Percentiles rank a stretch among this genome's conserved stretches.
Evolutionary conservation across 2,888 invertebrate genomes (phyloP).

Genomic region (Catocala sponsa): DNA sequence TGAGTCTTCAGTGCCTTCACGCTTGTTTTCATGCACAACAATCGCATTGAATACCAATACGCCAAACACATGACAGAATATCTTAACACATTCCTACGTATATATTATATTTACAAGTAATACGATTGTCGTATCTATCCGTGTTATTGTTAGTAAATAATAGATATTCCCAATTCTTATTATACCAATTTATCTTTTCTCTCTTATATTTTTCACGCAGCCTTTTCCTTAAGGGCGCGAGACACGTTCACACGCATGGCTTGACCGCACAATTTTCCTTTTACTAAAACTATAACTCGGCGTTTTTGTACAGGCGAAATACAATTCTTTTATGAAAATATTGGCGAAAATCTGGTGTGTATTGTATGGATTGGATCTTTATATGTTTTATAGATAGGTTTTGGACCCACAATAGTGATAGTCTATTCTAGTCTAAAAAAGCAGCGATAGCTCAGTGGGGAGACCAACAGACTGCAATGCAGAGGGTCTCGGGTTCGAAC

Average conservation of each 20-base stretch:
- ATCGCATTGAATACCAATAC: no score
- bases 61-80: no score
- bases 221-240: slow-evolving; percentile 15
- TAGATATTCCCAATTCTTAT: slow-evolving; percentile 16
- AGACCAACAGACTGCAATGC: no score
- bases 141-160: slow-evolving; percentile 15
- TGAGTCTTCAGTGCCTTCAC: no score
- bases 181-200: slow-evolving; percentile 20
- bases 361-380: no score
- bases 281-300: slow-evolving; percentile 8
- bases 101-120: not conserved
- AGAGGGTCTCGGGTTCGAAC: no score
- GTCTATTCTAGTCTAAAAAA: no score
- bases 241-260: slow-evolving; percentile 26
- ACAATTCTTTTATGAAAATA: slow-evolving; percentile 6
- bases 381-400: no score
- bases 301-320: slow-evolving; percentile 6
- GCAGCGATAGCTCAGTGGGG: no score
- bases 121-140: slow-evolving; percentile 4
- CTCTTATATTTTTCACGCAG: slow-evolving; percentile 18
- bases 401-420: no score
- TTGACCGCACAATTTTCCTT: slow-evolving; percentile 27
- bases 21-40: no score
- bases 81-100: not conserved
- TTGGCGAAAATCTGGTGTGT: no score